These are phyloP conservation scores for Oryzias javanicus DNA, from an alignment of 2,113 vertebrate species.

Conservation along the genomic window DNA sequence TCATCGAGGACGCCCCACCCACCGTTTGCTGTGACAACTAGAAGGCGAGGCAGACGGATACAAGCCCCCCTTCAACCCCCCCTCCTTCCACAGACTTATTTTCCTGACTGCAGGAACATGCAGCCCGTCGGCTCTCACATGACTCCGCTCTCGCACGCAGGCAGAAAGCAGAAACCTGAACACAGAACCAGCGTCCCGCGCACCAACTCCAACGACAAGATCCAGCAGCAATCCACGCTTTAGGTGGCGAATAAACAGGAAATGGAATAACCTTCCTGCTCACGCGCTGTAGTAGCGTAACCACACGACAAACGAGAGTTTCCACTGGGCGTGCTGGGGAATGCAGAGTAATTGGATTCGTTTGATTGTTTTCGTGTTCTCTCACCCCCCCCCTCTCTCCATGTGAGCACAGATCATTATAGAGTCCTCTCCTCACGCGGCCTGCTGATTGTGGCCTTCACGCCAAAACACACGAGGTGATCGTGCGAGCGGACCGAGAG, in stretches of 20 bases:
- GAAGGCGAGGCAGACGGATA: constrained; percentile 36
- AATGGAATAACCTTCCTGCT: constrained; percentile 33
- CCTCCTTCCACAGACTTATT: constrained; percentile 43
- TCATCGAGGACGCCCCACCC: constrained; percentile 33
- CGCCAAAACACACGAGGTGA: constrained; percentile 56
- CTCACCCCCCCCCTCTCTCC: constrained; percentile 33
- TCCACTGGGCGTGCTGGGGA: constrained; percentile 44
- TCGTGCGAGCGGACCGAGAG: constrained; percentile 28
- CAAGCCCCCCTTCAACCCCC: constrained; percentile 27
- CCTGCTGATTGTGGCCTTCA: constrained; percentile 33
- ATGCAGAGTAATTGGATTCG: constrained; percentile 52
- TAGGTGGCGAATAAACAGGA: constrained; percentile 46
- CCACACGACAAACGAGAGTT: constrained; percentile 42
- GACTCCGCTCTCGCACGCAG: constrained; percentile 46
- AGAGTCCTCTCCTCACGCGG: constrained; percentile 47
- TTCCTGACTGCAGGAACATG: constrained; percentile 35
- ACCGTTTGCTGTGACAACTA: constrained; percentile 50
- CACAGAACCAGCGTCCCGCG: neutral
- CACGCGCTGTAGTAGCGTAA: constrained; percentile 36
- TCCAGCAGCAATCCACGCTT: constrained; percentile 10
- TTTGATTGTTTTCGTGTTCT: constrained; percentile 45
- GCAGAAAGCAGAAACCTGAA: constrained; percentile 42
- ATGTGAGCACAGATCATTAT: constrained; percentile 34
- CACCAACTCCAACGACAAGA: constrained; percentile 9
- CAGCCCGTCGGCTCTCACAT: constrained; percentile 36